Base-by-base conservation (phyloP, 2,797 vertebrate species). In the Serranus cabrilla region DNA sequence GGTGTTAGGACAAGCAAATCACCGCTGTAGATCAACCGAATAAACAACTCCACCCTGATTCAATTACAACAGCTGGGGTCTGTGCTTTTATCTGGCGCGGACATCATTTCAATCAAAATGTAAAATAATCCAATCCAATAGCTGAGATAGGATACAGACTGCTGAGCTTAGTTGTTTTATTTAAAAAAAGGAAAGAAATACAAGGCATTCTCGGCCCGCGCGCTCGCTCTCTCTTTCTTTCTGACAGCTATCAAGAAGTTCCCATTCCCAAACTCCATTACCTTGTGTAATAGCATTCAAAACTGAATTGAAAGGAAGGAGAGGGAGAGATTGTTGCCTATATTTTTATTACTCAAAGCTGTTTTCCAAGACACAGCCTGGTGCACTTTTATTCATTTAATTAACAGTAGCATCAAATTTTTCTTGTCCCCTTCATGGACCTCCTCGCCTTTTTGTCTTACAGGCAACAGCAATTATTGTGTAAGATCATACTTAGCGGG, bases 51-150 rank as follows among this genome's bases (percentile, higher is more conserved):
- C 51, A 93, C 90, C 90, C 96, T 96, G 96, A 97, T 98, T 98
- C 97, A 97, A 97, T 99, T 97, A 98, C 97, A 96, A 95, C 92
- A 96, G 92, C 87, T 93, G 94, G 95, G 94, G 95, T 92, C 87
- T 93, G 89, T 88, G 89, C 95, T 96, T 97, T 98, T 98, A 99
- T 99, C 98, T 97, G 95, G 89, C 81, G 56, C 87, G 97, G 97
- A 97, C 97, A 99, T 99, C 97, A 97, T 97, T 99, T 99, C 97
- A 97, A 99, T 99, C 98, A 99, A 99, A 99, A 99, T 99, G 98
- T 98, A 98, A 98, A 99, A 99, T 97, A 99, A 99, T 98, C 97
- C 97, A 97, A 97, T 96, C 95, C 96, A 95, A 95, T 96, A 95
- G 96, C 85, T 87, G 94, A 97, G 97, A 97, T 96, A 96, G 96